These are phyloP conservation scores for Isichthys henryi DNA, from an alignment of 2,113 vertebrate species.

Conservation along the genomic window DNA sequence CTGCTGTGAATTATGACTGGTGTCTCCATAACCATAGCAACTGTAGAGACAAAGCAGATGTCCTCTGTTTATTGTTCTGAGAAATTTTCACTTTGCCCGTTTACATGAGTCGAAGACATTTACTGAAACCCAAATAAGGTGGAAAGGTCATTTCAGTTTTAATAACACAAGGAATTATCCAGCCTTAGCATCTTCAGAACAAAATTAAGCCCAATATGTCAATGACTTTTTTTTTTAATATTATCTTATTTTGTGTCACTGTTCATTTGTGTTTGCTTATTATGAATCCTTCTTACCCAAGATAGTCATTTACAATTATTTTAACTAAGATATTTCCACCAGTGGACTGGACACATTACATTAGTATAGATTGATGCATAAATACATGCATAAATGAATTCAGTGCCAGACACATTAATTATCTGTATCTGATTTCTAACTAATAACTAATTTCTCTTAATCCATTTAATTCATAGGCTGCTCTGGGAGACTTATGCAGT, in stretches of 20 bases:
- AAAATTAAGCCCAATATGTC: conserved; percentile 7
- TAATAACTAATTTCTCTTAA: not conserved
- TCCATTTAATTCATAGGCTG: not conserved
- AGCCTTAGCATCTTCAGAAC: not conserved
- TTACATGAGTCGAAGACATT: conserved; percentile 5
- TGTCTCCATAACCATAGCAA: conserved; percentile 35
- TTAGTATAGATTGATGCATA: conserved; percentile 2
- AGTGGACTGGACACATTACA: not conserved
- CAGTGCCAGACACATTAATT: not conserved
- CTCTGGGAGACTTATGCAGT: not conserved
- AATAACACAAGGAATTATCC: not conserved
- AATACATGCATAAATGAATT: not conserved
- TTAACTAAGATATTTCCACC: not conserved
- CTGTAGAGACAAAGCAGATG: conserved; percentile 6
- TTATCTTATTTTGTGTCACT: not conserved
- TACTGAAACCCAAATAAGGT: not conserved
- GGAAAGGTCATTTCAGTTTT: conserved; percentile 10
- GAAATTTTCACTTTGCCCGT: not conserved
- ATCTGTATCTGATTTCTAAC: not conserved
- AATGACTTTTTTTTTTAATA: not conserved
- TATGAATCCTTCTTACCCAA: not conserved
- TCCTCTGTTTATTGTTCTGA: not conserved
- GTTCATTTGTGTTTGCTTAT: not conserved
- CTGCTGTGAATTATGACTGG: conserved; percentile 13
- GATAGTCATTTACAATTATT: not conserved